These are phyloP conservation scores for Lepidothrix coronata DNA, from an alignment of 2,113 vertebrate species.

Conservation along the genomic window DNA sequence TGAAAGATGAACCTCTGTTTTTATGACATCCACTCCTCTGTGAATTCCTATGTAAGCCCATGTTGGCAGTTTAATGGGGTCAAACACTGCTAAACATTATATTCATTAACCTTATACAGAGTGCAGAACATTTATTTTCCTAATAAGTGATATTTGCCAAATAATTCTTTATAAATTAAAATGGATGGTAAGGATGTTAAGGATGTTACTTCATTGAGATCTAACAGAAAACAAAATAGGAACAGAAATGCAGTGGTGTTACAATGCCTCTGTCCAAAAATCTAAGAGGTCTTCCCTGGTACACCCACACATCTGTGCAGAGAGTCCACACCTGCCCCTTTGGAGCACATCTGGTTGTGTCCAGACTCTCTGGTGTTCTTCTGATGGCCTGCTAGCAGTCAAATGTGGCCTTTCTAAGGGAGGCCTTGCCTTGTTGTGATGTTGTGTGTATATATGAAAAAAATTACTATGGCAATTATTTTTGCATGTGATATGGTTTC, in stretches of 20 bases:
- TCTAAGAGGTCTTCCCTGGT: neutral
- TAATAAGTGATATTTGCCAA: neutral
- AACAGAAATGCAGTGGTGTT: neutral
- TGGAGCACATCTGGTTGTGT: neutral
- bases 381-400: neutral
- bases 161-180: neutral
- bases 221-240: neutral
- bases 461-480: neutral
- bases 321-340: accelerated
- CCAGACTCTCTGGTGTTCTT: neutral
- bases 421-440: neutral
- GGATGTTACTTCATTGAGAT: neutral
- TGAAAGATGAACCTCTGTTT: neutral
- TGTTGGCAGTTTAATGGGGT: neutral
- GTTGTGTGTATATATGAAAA: neutral
- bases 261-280: neutral
- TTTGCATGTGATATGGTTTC: accelerated
- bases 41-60: neutral
- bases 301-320: accelerated
- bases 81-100: neutral
- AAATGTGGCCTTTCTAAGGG: neutral
- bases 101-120: neutral
- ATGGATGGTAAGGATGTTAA: neutral
- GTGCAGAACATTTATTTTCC: neutral
- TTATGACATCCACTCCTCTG: neutral